Evolutionary conservation across 2,888 invertebrate genomes (phyloP).

Genomic region (Tetanocera ferruginea): DNA sequence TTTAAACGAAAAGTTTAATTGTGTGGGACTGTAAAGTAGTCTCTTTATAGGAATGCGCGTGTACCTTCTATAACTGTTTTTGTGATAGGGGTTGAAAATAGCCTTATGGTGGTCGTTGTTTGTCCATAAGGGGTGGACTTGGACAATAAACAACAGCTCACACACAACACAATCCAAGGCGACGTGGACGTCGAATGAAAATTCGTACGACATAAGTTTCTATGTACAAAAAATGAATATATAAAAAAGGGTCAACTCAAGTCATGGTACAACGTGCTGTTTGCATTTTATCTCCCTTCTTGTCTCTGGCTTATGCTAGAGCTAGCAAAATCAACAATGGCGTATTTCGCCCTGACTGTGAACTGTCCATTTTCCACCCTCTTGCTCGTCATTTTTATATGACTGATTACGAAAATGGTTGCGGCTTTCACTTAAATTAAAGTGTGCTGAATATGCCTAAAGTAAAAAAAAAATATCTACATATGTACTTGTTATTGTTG

Average conservation of each 20-base stretch:
- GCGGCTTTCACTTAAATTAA: background rate
- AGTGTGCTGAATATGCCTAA: background rate
- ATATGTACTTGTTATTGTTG: too few relatives aligned
- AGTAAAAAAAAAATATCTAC: too few relatives aligned
- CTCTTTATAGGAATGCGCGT: background rate
- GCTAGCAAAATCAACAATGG: conserved; percentile 26
- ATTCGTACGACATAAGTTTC: background rate
- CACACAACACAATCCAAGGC: background rate
- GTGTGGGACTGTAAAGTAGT: background rate
- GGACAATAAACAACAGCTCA: background rate
- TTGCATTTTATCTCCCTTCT: conserved; percentile 10
- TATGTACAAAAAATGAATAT: background rate
- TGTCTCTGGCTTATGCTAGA: conserved; percentile 22
- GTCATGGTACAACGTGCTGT: conserved; percentile 26
- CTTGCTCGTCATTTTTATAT: conserved; percentile 20
- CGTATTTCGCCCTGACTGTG: conserved; percentile 1
- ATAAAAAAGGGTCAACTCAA: conserved; percentile 19
- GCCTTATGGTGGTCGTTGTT: conserved; percentile 18
- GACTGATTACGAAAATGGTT: conserved; percentile 6
- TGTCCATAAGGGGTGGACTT: conserved; percentile 35
- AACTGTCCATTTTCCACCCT: conserved; percentile 26
- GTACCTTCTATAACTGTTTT: background rate
- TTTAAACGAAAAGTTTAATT: background rate
- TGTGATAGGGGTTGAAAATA: conserved; percentile 24
- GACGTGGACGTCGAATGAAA: background rate